Evolutionary conservation across 2,113 vertebrate species (phyloP), one percentile per base, ranked within the genome.

Genomic region (Cephalopholis sonnerati): DNA sequence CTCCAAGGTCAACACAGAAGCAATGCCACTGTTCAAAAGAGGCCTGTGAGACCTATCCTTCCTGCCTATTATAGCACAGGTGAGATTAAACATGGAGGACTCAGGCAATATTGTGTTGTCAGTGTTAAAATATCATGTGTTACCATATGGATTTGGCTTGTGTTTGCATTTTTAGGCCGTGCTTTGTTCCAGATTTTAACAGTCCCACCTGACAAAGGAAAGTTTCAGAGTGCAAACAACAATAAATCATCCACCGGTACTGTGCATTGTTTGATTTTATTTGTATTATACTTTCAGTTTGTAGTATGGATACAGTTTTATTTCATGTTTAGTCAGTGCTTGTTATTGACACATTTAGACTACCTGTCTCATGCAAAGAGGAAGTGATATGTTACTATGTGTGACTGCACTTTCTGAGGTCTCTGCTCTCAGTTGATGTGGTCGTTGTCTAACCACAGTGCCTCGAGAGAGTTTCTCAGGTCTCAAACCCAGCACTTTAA

Each of bases 21-120:
- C 68, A 94, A 87, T 2, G 89, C 94, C 53, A 59, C 91, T 66
- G 94, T 93, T 85, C 96, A 96, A 75, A 97, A 96, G 86, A 97
- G 96, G 87, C 96, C 97, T 5, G 96, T 97, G 88, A 94, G 98
- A 94, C 96, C 97, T 20, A 99, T 99, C 69, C 95, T 98, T 7
- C 98, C 98, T 0, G 97, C 97, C 0, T 97, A 95, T 51, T 89
- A 88, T 50, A 93, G 79, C 0, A 81, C 95, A 91, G 95, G 96
- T 91, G 89, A 95, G 88, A 4, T 24, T 24, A 57, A 58, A 41
- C 16, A 7, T 7, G 12, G 16, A 71, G 6, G 8, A 15, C 18
- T 25, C 6, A 41, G 54, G 39, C 36, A 18, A 32, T 11, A 0
- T 29, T 82, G 16, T 53, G 61, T 1, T 59, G 3, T 53, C 5